These are phyloP conservation scores for Protobothrops flavoviridis DNA, from an alignment of 2,113 vertebrate species.

Conservation along the genomic window DNA sequence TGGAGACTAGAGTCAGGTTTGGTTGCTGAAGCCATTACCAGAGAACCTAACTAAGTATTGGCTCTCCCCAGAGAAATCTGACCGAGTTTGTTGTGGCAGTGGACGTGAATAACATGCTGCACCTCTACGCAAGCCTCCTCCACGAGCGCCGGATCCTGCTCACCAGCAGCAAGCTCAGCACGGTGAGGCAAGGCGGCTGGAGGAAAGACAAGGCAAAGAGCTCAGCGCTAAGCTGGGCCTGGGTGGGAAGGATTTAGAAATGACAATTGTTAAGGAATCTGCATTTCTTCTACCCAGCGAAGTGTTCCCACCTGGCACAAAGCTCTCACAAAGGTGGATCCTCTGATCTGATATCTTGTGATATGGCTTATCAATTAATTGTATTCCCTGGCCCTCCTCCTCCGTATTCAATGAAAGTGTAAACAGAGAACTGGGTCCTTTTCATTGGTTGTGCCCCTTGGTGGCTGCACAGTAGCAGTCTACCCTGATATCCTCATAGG, in stretches of 20 bases:
- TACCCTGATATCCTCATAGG: neutral
- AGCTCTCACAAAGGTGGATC: neutral
- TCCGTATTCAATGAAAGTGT: neutral
- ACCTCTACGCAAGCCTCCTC: conserved; percentile 85
- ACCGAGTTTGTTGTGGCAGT: conserved; percentile 88
- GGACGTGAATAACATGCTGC: conserved; percentile 81
- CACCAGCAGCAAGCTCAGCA: conserved; percentile 86
- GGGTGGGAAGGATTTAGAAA: neutral
- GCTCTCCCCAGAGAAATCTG: conserved; percentile 79
- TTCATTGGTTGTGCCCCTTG: neutral
- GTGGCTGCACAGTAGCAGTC: neutral
- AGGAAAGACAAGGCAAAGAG: neutral
- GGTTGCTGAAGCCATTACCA: neutral
- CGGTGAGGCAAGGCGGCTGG: conserved; percentile 66
- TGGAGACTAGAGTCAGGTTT: neutral
- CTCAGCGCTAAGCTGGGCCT: neutral
- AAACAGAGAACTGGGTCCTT: neutral
- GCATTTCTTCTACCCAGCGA: neutral
- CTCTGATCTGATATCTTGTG: neutral
- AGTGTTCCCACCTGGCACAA: neutral
- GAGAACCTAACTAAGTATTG: neutral
- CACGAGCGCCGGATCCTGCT: conserved; percentile 86
- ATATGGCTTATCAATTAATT: neutral
- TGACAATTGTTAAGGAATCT: neutral
- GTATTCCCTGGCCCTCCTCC: neutral